These are phyloP conservation scores for Sylvilagus bachmani DNA, from an alignment of 2,113 vertebrate genomes.

Conservation along the genomic window DNA sequence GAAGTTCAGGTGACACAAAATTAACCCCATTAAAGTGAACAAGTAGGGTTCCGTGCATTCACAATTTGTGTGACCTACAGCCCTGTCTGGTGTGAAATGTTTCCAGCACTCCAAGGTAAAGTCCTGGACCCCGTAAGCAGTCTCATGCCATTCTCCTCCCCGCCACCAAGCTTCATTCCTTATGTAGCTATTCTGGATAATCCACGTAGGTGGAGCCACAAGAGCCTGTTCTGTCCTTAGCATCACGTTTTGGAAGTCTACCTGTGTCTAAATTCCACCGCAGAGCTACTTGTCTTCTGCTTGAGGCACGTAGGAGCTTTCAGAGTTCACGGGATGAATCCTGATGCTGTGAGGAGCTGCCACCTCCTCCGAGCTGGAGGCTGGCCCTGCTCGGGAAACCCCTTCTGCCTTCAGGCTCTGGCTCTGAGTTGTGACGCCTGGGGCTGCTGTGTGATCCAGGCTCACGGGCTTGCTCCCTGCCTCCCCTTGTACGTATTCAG, in stretches of 20 bases:
- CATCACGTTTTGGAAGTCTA: neutral
- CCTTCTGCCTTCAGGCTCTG: neutral
- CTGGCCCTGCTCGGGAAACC: neutral
- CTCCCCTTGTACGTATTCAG: rapidly evolving
- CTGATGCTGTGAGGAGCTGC: neutral
- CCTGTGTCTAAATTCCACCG: neutral
- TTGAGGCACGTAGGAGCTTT: neutral
- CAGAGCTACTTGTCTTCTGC: neutral
- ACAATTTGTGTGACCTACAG: rapidly evolving
- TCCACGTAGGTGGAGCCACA: too few species aligned
- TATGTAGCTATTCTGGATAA: too few species aligned
- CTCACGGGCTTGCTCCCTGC: neutral
- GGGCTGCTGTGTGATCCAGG: neutral
- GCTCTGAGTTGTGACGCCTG: too few species aligned
- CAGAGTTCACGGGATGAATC: neutral
- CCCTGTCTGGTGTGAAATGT: neutral
- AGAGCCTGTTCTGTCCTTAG: neutral
- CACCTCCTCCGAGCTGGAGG: neutral
- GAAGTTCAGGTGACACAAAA: neutral
- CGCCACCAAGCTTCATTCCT: neutral
- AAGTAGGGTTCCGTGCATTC: neutral
- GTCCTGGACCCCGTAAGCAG: neutral
- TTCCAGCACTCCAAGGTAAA: neutral
- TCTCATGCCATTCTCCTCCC: neutral
- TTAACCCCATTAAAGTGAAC: neutral